Conservation (phyloP, 2,797 vertebrate species). For the Loris lydekkerianus region DNA sequence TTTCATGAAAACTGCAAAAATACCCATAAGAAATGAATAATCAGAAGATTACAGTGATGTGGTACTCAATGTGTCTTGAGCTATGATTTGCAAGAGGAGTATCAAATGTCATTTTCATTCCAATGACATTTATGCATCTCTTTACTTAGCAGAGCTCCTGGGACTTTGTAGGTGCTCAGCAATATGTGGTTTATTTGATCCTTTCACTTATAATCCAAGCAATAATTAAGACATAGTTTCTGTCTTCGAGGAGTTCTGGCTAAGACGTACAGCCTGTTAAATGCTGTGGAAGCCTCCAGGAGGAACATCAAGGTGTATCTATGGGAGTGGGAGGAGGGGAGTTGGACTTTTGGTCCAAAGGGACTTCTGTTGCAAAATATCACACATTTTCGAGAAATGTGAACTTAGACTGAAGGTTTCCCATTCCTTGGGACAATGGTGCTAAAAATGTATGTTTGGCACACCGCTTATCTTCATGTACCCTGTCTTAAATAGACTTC, state of each 20-base stretch:
- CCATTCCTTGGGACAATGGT: background rate
- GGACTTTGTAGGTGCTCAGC: background rate
- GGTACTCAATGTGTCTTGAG: background rate
- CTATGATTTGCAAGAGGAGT: background rate
- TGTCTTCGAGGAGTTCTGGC: background rate
- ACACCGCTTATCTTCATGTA: background rate
- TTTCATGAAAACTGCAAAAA: background rate
- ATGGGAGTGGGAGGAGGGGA: too few species aligned
- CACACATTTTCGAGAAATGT: background rate
- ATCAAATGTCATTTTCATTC: background rate
- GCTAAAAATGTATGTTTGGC: background rate
- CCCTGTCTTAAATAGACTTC: background rate
- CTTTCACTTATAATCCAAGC: background rate
- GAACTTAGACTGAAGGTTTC: background rate
- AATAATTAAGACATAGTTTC: background rate
- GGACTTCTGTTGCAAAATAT: background rate
- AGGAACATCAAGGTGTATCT: too few species aligned
- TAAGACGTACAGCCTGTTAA: background rate
- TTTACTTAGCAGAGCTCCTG: background rate
- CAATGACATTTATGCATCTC: background rate
- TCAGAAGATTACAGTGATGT: background rate
- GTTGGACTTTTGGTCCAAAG: background rate
- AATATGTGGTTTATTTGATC: background rate
- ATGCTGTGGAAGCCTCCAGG: background rate
- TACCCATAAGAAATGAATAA: background rate